Evolutionary conservation across 2,888 invertebrate species (phyloP).

Genomic region (Entomobrya proxima): DNA sequence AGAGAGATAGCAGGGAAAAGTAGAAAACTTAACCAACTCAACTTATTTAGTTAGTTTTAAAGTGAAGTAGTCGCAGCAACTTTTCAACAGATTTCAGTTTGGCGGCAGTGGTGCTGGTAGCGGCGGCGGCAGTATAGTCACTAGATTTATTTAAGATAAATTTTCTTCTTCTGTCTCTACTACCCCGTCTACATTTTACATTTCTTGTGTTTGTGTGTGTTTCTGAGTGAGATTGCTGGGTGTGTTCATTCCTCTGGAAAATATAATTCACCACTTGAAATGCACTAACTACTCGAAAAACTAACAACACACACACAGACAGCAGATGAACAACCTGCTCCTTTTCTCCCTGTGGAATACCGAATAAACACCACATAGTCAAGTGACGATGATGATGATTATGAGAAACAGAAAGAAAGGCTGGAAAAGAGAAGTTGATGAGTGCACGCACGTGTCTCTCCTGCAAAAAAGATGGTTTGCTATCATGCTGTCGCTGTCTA

Average conservation of each 20-base stretch:
- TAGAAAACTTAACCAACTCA: not conserved
- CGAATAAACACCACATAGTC: not conserved
- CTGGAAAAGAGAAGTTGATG: conserved; percentile 2
- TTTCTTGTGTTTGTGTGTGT: conserved; percentile 6
- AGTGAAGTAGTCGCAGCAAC: not conserved
- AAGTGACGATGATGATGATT: not conserved
- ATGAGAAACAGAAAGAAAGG: not conserved
- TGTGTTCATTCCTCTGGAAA: conserved; percentile 20
- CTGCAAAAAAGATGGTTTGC: not conserved
- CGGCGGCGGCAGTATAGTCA: too few relatives aligned
- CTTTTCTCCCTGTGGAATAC: conserved; percentile 17
- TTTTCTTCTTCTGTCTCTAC: not conserved
- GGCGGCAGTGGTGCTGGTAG: too few relatives aligned
- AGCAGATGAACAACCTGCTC: not conserved
- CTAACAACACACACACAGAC: too few relatives aligned
- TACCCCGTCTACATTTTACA: too few relatives aligned
- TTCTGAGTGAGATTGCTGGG: not conserved
- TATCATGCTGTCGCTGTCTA: not conserved
- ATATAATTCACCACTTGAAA: conserved; percentile 24
- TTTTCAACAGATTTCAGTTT: conserved; percentile 5
- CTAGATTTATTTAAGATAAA: conserved; percentile 20
- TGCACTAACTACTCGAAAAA: conserved; percentile 22
- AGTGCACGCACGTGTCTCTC: conserved; percentile 10
- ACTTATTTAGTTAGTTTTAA: too few relatives aligned
- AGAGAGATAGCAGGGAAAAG: not conserved